These are phyloP conservation scores for Caenorhabditis sp. DNA, from an alignment of 2,888 invertebrate species.

Conservation along the genomic window DNA sequence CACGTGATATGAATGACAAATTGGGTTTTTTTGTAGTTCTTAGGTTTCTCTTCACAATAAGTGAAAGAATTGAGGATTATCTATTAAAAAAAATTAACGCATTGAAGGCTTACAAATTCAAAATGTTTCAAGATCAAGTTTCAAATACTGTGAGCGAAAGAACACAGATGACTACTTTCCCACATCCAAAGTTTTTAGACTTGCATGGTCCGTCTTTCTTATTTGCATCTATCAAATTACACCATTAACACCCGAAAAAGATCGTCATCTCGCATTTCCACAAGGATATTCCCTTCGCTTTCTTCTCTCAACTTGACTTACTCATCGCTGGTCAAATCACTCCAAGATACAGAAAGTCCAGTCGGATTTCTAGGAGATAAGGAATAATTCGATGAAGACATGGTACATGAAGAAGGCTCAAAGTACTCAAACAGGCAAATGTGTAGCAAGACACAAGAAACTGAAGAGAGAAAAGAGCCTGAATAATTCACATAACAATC, in stretches of 20 bases:
- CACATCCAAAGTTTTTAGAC: neutral
- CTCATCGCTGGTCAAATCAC: conserved; percentile 35
- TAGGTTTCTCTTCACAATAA: neutral
- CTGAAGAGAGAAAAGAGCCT: conserved; percentile 18
- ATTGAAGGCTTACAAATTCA: too few relatives aligned
- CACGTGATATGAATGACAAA: neutral
- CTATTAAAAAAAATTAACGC: too few relatives aligned
- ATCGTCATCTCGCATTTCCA: conserved; percentile 31
- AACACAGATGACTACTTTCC: neutral
- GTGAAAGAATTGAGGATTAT: too few relatives aligned
- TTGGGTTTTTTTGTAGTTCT: neutral
- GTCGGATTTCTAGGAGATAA: conserved; percentile 23
- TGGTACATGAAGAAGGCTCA: conserved; percentile 7
- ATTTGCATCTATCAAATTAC: conserved; percentile 49
- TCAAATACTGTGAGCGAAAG: neutral
- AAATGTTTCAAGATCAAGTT: too few relatives aligned
- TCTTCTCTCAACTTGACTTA: conserved; percentile 18
- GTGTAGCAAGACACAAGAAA: conserved; percentile 7
- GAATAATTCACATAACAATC: conserved; percentile 57
- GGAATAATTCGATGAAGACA: conserved; percentile 46
- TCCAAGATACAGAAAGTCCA: conserved; percentile 51
- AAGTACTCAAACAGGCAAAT: neutral
- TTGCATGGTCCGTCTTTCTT: conserved; percentile 1
- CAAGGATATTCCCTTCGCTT: too few relatives aligned
- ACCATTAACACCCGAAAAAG: conserved; percentile 48